Base-by-base conservation (phyloP, 2,113 vertebrate species). In the Thalassarche chlororhynchos region DNA sequence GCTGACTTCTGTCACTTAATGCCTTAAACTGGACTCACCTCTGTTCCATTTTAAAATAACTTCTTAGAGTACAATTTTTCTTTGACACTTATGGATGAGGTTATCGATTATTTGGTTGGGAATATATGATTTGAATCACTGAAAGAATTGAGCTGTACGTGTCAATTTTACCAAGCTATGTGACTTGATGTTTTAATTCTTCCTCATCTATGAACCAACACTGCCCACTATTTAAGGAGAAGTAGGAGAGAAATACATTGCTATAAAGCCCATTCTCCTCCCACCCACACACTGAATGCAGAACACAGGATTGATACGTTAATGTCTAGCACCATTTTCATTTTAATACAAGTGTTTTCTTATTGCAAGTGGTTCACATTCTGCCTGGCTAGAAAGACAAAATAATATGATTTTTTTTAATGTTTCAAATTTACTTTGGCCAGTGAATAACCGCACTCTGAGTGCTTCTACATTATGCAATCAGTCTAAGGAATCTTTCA, bases 361-460 rank as follows among this genome's bases (percentile, higher is more conserved):
- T 93, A 55, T 52, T 90, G 46, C 47, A 86, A 94, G 71, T 47
- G 54, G 64, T 70, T 94, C 71, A 81, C 55, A 51, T 38, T 44
- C 71, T 90, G 90, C n/a, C 85, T 52, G 76, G 62, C 51, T 78
- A 91, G 76, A 82, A 95, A 92, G 64, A 82, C 68, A 94, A 89
- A 96, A 94, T 75, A 88, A 75, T 93, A 96, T 64, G 79, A 89
- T 88, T 84, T 89, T 89, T 97, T 97, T 94, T 95, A 94, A 95
- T 86, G 88, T 71, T 92, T 92, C 80, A 84, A 55, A 94, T 92
- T 92, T 71, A 88, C 64, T 93, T 71, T 49, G 94, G 55, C 80
- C 92, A 93, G 65, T 86, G 85, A 88, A 84, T 84, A 95, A 93
- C 85, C 42, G 76, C 80, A 84, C 77, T 86, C 42, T 94, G 79